Base-by-base conservation (phyloP, 1,140 invertebrate species). In the Musca domestica region DNA sequence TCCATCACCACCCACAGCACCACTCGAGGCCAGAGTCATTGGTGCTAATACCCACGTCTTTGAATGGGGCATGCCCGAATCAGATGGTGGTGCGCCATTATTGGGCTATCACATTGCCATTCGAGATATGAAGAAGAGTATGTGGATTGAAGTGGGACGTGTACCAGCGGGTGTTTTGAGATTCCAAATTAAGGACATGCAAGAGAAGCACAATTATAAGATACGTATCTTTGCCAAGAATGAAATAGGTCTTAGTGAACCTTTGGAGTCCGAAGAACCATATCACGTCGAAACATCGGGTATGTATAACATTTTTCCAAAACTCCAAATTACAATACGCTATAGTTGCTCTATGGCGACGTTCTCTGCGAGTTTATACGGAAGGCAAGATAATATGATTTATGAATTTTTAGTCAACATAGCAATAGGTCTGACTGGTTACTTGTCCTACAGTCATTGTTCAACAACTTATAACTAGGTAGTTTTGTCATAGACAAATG, bases 81-180 rank as follows among this genome's bases (percentile, higher is more conserved):
- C 88, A 73, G 95, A 98, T 83, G 96, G 96, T 52, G 95, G 95
- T 54, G 90, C 95, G 41, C 94, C 95, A 14, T 84, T 98, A 51
- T 87, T 92, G 72, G 92, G 92, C 22, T 98, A 98, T 81, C 95
- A 94, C 73, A 92, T 98, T 71, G 95, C 95, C 12, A 92, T 98
- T 65, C 88, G 93, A 73, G 97, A 99, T 78, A 87, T 89, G 47
- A 91, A 90, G 76, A 94, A 95, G 78, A 95, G 93, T 3, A 96
- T 96, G 94, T 97, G 95, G 95, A 96, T 96, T 86, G 93, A 96
- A 87, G 93, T 96, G 56, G 94, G 93, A 15, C 88, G 92, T 74
- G 92, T 95, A 9, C 87, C 88, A 71, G 91, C 91, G 1, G 90
- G 92, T 69, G 88, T 91, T 46, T 92, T 93, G 73, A 92, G 91